Percentiles rank a stretch among this genome's conserved stretches.
Evolutionary conservation across 1,140 invertebrate genomes (phyloP).

Genomic region (Camponotus pennsylvanicus): DNA sequence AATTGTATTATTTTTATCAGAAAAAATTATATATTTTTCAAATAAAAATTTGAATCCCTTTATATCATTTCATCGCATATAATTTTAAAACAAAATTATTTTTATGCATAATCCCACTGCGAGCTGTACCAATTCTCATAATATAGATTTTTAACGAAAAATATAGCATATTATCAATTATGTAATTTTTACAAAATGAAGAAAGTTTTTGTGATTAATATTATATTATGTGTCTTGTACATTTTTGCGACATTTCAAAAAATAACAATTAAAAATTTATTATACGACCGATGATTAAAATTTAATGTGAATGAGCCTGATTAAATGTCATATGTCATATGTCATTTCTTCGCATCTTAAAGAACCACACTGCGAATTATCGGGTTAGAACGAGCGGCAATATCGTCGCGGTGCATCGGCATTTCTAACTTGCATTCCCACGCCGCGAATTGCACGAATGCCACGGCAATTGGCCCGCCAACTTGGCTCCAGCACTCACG

Average conservation of each 20-base stretch:
- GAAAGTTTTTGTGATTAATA: no score
- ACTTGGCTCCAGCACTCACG: constrained; percentile 23
- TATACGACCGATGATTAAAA: no score
- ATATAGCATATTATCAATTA: no score
- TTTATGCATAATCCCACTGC: no score
- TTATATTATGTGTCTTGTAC: no score
- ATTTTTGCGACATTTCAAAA: no score
- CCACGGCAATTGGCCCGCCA: constrained; percentile 30
- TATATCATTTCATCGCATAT: background rate
- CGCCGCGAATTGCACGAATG: constrained; percentile 52
- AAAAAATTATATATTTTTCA: background rate
- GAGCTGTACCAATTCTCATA: background rate
- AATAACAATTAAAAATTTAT: no score
- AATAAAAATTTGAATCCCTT: background rate
- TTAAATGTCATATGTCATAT: background rate
- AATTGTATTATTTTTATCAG: background rate
- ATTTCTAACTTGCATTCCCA: constrained; percentile 64
- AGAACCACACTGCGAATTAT: constrained; percentile 37
- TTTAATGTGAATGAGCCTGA: background rate
- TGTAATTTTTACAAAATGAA: no score
- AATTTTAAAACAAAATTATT: background rate
- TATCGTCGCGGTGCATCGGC: constrained; percentile 55
- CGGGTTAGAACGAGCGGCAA: constrained; percentile 12
- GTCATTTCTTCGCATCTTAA: constrained; percentile 37
- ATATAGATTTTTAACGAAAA: background rate